Evolutionary conservation across 2,888 invertebrate species (phyloP).

Genomic region (Protophormia terraenovae): DNA sequence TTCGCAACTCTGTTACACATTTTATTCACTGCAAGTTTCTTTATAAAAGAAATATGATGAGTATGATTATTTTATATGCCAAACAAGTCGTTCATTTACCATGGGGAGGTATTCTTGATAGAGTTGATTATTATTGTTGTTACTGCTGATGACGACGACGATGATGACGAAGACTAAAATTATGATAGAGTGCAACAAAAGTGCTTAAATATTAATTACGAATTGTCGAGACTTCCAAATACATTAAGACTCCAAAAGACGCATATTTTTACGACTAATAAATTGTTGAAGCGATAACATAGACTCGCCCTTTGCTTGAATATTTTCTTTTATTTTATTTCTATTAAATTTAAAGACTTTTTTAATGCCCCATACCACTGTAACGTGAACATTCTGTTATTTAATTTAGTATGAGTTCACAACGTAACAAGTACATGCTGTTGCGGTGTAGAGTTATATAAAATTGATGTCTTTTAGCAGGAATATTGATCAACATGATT

Average conservation of each 20-base stretch:
- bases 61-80: constrained; percentile 59
- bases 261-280: constrained; percentile 54
- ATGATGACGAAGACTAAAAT: constrained; percentile 35
- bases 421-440: neutral
- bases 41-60: constrained; percentile 44
- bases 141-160: constrained; percentile 28
- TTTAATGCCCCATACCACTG: neutral
- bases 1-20: neutral
- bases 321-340: constrained; percentile 9
- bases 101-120: constrained; percentile 38
- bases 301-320: constrained; percentile 49
- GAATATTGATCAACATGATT: constrained; percentile 69
- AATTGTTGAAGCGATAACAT: constrained; percentile 63
- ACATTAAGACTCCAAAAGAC: constrained; percentile 36
- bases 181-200: constrained; percentile 68
- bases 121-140: neutral
- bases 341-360: constrained; percentile 15
- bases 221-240: constrained; percentile 56
- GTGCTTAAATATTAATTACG: constrained; percentile 78
- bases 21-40: neutral
- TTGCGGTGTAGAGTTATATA: constrained; percentile 19
- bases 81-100: constrained; percentile 59
- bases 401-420: constrained; percentile 24
- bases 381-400: neutral
- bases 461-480: constrained; percentile 68